These are phyloP conservation scores for Tragulus kanchil DNA, from an alignment of 2,113 vertebrate species.

Conservation along the genomic window DNA sequence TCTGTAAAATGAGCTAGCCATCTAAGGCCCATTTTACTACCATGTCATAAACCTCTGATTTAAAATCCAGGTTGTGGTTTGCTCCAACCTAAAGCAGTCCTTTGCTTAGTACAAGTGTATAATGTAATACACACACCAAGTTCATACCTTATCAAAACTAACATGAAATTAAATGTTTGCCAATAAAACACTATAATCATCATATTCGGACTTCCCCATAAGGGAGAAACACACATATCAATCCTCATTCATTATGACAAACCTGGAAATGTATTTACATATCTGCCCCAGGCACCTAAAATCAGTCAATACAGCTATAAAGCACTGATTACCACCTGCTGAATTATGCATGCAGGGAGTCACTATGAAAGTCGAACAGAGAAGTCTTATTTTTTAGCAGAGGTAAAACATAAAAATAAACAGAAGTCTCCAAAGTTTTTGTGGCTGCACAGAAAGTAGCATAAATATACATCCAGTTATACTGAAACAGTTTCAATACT, in stretches of 20 bases:
- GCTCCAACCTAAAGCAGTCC: not conserved
- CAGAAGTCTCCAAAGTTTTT: not conserved
- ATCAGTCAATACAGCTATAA: slow-evolving; percentile 22
- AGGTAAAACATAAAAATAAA: slow-evolving; percentile 27
- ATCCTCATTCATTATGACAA: slow-evolving; percentile 20
- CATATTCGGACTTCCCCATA: not conserved
- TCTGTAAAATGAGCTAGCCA: not conserved
- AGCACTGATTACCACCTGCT: not conserved
- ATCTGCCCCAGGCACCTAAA: not conserved
- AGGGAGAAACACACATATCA: not conserved
- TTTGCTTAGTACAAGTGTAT: not conserved
- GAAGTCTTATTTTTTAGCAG: not conserved
- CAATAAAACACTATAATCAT: slow-evolving; percentile 34
- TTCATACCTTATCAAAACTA: not conserved
- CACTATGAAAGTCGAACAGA: not conserved
- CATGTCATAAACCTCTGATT: not conserved
- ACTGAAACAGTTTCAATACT: not conserved
- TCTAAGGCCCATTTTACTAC: not conserved
- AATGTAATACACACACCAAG: not conserved
- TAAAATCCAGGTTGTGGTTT: not conserved
- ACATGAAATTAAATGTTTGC: slow-evolving; percentile 5
- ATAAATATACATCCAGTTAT: not conserved
- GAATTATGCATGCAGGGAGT: not conserved
- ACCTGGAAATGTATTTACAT: slow-evolving; percentile 31
- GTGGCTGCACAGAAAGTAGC: not conserved